Conservation (phyloP, 2,113 vertebrate species). For the Solea solea region DNA sequence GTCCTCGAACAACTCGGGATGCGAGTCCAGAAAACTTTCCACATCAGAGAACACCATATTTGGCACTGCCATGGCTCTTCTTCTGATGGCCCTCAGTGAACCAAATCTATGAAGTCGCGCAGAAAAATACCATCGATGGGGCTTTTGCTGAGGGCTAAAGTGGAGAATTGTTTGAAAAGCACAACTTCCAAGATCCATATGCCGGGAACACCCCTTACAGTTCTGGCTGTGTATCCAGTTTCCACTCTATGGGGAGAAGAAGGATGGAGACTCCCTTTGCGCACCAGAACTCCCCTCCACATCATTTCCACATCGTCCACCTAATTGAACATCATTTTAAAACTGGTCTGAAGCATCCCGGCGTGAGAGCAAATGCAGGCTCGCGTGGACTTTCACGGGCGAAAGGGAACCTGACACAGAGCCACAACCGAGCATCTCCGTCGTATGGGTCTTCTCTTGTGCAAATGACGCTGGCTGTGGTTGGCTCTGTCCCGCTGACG, state of each 20-base stretch:
- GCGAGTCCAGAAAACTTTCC: constrained; percentile 96
- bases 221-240: constrained; percentile 40
- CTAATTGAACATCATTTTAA: constrained; percentile 7
- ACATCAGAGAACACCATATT: constrained; percentile 91
- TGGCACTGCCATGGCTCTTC: constrained; percentile 83
- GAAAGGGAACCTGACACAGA: constrained; percentile 27
- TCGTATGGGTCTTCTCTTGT: constrained; percentile 56
- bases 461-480: constrained; percentile 69
- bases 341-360: not conserved
- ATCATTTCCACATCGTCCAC: constrained; percentile 30
- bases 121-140: constrained; percentile 71
- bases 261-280: constrained; percentile 63
- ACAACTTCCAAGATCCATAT: constrained; percentile 56
- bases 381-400: constrained; percentile 7
- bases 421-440: constrained; percentile 49
- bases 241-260: constrained; percentile 33
- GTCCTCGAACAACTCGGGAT: constrained; percentile 92
- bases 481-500: constrained; percentile 72
- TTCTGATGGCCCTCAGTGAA: constrained; percentile 60
- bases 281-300: constrained; percentile 47
- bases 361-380: not conserved
- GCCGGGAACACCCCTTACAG: constrained; percentile 35
- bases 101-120: constrained; percentile 60
- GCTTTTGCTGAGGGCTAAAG: constrained; percentile 44
- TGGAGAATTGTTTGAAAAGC: constrained; percentile 39